A percentile compares a stretch with the other conserved stretches of the same genome.
These are phyloP conservation scores for Parauchenoglanis ngamensis DNA, from an alignment of 2,797 vertebrate species.

Conservation along the genomic window DNA sequence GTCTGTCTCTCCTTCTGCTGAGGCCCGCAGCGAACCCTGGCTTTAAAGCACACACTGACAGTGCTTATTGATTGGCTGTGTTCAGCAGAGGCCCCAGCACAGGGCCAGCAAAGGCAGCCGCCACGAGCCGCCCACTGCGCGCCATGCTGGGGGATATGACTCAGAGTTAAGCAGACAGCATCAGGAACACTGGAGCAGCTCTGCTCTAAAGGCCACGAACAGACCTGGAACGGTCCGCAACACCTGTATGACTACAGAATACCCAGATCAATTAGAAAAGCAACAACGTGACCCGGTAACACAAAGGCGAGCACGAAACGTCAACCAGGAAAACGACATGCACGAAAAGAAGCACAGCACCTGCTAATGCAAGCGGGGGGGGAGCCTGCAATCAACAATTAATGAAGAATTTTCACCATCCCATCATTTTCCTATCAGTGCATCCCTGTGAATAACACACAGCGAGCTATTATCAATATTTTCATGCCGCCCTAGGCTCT, in stretches of 20 bases:
- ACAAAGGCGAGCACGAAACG: not conserved
- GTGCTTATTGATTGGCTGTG: conserved; percentile 37
- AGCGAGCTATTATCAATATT: not conserved
- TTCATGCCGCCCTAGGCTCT: not conserved
- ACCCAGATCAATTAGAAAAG: conserved; percentile 10
- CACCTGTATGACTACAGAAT: not conserved
- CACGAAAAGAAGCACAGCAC: not conserved
- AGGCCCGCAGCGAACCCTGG: conserved; percentile 1
- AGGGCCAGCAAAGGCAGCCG: conserved; percentile 25
- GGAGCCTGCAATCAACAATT: not conserved
- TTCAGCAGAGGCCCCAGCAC: conserved; percentile 24
- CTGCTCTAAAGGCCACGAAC: conserved; percentile 16
- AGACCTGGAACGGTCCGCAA: conserved; percentile 23
- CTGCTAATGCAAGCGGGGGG: not conserved
- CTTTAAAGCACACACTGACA: conserved; percentile 21
- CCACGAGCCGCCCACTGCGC: conserved; percentile 30
- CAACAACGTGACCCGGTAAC: not conserved
- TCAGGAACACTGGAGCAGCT: conserved; percentile 28
- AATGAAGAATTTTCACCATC: not conserved
- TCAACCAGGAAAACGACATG: not conserved
- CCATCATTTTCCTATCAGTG: not conserved
- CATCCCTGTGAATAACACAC: not conserved
- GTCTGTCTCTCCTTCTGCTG: conserved; percentile 47
- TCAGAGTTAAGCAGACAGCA: conserved; percentile 39
- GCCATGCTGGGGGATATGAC: conserved; percentile 39